Evolutionary conservation across 2,888 invertebrate genomes (phyloP).

Genomic region (Adelognathus sp.): DNA sequence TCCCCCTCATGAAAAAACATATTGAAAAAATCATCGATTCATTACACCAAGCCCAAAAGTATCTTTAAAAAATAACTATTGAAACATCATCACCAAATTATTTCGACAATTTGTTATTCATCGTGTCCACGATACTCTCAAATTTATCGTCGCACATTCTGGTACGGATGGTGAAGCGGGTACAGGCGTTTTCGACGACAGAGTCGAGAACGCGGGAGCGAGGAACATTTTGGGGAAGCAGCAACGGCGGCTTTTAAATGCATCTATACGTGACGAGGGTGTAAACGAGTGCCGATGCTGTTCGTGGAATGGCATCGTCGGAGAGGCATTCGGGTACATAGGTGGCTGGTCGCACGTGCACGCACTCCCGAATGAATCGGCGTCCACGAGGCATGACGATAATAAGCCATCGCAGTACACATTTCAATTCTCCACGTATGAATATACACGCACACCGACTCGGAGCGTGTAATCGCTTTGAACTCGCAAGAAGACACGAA

Average conservation of each 20-base stretch:
- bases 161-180: not conserved
- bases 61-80: not conserved
- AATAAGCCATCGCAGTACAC: constrained; percentile 49
- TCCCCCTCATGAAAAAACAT: not conserved
- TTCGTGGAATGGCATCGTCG: constrained; percentile 13
- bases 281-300: constrained; percentile 34
- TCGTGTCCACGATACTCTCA: constrained; percentile 7
- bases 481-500: not conserved
- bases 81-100: not conserved
- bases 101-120: constrained; percentile 14
- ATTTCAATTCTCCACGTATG: not conserved
- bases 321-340: not conserved
- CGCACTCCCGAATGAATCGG: constrained; percentile 55
- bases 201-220: not conserved
- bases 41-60: no score
- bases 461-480: not conserved
- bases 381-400: constrained; percentile 31
- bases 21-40: not conserved
- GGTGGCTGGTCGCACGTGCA: constrained; percentile 46
- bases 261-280: constrained; percentile 58
- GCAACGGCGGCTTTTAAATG: constrained; percentile 60
- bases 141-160: constrained; percentile 35
- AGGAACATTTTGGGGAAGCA: constrained; percentile 16
- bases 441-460: not conserved
- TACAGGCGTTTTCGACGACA: constrained; percentile 1